These are phyloP conservation scores for Anseranas semipalmata DNA, from an alignment of 2,113 vertebrate genomes.

Conservation along the genomic window DNA sequence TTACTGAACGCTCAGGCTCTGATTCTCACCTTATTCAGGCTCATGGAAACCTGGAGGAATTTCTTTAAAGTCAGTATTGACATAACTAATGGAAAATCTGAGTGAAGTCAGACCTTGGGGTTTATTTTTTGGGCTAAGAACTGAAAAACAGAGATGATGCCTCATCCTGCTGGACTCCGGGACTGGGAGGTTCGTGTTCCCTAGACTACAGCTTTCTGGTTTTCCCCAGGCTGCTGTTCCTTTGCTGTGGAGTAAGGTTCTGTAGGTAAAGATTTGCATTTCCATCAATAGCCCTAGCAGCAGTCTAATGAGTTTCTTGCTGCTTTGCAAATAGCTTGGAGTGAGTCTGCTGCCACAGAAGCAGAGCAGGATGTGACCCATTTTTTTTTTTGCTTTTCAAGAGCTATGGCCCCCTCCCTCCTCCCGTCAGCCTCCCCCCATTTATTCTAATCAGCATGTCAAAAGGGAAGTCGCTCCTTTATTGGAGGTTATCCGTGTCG, in stretches of 20 bases:
- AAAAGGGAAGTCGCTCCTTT: slow-evolving; percentile 5
- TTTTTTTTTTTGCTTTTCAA: slow-evolving; percentile 4
- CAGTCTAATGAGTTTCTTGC: slow-evolving; percentile 33
- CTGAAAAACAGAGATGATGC: background rate
- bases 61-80: background rate
- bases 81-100: background rate
- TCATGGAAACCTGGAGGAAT: background rate
- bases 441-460: slow-evolving; percentile 38
- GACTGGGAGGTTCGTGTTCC: background rate
- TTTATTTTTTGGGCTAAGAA: background rate
- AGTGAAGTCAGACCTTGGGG: background rate
- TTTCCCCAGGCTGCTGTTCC: background rate
- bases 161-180: background rate
- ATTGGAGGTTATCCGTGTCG: slow-evolving; percentile 64
- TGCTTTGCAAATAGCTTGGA: slow-evolving; percentile 29
- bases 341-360: background rate
- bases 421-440: background rate
- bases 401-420: background rate
- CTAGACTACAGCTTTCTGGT: background rate
- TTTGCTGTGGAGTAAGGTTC: background rate
- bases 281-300: slow-evolving; percentile 14
- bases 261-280: slow-evolving; percentile 45
- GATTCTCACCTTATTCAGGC: background rate
- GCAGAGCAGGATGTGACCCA: background rate
- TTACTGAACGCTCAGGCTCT: background rate